phyloP scores from a whole-genome alignment of 2,113 vertebrate species.

The Pithys albifrons region DNA sequence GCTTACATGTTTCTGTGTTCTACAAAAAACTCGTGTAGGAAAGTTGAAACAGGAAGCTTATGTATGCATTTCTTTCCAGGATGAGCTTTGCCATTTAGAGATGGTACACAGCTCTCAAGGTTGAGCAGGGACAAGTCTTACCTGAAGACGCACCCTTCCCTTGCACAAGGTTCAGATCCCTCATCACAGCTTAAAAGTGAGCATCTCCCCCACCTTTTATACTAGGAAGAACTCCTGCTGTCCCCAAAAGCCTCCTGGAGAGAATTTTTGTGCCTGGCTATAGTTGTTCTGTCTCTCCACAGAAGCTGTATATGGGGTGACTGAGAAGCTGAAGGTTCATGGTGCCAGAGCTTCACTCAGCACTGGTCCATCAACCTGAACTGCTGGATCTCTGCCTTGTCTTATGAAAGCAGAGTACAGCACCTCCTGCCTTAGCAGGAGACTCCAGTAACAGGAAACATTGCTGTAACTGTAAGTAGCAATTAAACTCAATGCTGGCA shows the following conservation, averaged over 20 bases:
- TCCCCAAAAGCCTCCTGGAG: neutral
- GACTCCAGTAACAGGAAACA: neutral
- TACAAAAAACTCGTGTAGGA: neutral
- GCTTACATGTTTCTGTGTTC: neutral
- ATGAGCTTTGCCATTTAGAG: neutral
- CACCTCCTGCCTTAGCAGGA: neutral
- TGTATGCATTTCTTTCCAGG: neutral
- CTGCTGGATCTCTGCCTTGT: neutral
- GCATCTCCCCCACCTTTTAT: fast-evolving
- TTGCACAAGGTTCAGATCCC: neutral
- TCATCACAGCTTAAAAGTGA: neutral
- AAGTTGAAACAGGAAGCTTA: neutral
- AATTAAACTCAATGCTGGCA: neutral
- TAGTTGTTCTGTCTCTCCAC: neutral
- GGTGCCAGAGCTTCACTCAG: neutral
- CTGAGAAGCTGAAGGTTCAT: neutral
- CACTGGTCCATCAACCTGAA: neutral
- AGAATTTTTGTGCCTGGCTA: neutral
- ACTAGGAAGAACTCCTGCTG: neutral
- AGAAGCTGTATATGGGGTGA: neutral
- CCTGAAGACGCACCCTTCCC: neutral
- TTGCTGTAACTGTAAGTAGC: neutral
- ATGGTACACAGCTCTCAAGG: fast-evolving
- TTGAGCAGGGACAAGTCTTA: neutral
- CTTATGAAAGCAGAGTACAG: neutral